Base-by-base conservation (phyloP, 2,888 invertebrate genomes). In the Hetaerina titia region DNA sequence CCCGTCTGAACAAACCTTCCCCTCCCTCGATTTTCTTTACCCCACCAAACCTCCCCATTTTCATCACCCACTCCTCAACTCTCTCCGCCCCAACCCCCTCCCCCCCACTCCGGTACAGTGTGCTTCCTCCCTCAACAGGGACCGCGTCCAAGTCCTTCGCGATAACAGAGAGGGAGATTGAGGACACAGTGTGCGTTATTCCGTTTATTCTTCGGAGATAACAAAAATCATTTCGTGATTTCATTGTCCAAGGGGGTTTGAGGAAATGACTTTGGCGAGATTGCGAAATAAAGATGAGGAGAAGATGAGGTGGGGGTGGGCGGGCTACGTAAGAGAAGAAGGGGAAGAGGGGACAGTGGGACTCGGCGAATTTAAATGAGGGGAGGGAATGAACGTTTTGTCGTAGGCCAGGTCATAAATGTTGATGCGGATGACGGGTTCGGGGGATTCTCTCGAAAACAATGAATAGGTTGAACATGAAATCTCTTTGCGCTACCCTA, bases 181-280 rank as follows among this genome's bases (percentile, higher is more conserved):
- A 69, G 81, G 81, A n/a, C 13, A 58, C 89, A 57, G 57, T 89
- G 22, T 89, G 15, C 89, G 25, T 74, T 74, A 74, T 74, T 89
- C 89, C 89, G 89, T 89, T 89, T 89, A 89, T 89, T 89, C 89
- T 89, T 89, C 19, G 89, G 22, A 89, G 89, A 89, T 89, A 89
- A 89, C 89, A 89, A 89, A 89, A 89, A 89, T 58, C 89, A 56
- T 89, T 58, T n/a, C 89, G 19, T 58, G 89, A 89, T 89, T 89
- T 58, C 57, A 57, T 89, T 89, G 89, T 57, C 45, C 13, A 22
- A 22, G 89, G 89, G 88, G 45, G 88, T 7, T 31, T 25, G 81
- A 31, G 31, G 69, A n/a, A n/a, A 69, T 69, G 69, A 22, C 19
- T 22, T 89, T 58, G 58, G 89, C 57, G 22, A 58, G 89, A 58